phyloP scores from a whole-genome alignment of 2,113 vertebrate genomes.

The Crypturellus undulatus region DNA sequence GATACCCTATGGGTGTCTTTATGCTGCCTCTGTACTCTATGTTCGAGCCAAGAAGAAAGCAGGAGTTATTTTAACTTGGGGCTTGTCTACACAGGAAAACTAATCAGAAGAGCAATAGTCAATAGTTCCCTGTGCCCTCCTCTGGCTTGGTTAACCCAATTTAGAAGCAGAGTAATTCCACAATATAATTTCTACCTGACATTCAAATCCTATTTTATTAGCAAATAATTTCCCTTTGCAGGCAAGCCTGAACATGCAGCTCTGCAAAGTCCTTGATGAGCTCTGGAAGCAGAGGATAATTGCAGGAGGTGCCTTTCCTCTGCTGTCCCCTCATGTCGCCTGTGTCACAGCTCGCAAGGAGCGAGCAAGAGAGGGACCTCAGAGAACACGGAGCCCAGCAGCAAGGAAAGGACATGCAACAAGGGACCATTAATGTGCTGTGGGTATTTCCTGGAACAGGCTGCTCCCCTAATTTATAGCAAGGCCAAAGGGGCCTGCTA shows the following conservation, averaged over 20 bases:
- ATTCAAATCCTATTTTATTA: rapidly evolving
- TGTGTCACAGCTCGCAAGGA: not conserved
- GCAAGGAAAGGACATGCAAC: not conserved
- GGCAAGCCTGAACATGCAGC: not conserved
- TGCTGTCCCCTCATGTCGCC: not conserved
- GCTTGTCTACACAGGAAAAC: not conserved
- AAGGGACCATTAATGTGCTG: not conserved
- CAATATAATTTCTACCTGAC: not conserved
- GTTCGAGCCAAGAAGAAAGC: not conserved
- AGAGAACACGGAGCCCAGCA: not conserved
- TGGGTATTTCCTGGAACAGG: not conserved
- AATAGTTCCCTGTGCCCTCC: not conserved
- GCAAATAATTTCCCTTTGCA: not conserved
- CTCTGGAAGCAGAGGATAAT: rapidly evolving
- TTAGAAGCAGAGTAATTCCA: not conserved
- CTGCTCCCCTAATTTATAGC: not conserved
- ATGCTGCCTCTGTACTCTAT: rapidly evolving
- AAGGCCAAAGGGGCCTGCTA: not conserved
- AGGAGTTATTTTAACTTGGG: not conserved
- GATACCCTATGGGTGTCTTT: rapidly evolving
- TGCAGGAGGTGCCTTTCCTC: not conserved
- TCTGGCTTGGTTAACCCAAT: not conserved
- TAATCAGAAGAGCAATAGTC: not conserved
- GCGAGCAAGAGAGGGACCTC: rapidly evolving
- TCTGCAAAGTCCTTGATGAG: rapidly evolving